Base-by-base conservation (phyloP, 2,113 vertebrate species). In the Anas platyrhynchos region DNA sequence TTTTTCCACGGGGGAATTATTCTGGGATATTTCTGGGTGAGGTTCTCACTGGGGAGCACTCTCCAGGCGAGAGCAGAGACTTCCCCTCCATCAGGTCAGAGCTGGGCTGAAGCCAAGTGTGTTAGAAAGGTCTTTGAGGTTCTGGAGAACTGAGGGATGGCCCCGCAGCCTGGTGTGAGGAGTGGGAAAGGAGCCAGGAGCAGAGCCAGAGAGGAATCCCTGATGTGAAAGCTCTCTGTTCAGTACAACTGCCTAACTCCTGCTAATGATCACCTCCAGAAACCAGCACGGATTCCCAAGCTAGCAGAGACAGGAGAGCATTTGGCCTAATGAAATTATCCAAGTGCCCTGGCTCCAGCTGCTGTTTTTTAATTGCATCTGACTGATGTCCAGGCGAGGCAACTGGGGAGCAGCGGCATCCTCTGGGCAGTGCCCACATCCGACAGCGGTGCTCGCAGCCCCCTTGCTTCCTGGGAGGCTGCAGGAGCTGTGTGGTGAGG, bases 101-200 rank as follows among this genome's bases (percentile, higher is more conserved):
- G 89, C 86, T 95, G 96, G 90, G 86, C 63, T 20, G 13, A 1
- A 52, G 92, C 95, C 96, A 94, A 95, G 86, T 75, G 76, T 92
- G 92, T 92, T 20, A 94, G 88, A 29, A 32, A 74, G 87, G 94
- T 58, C 90, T 94, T 80, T 69, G 91, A 96, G 95, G 91, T 68
- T 58, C 9, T 7, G 3, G 61, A 75, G 69, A 77, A 56, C 5
- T 2, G 32, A 54, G 76, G 65, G 56, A 82, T 22, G 72, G 85
- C 89, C 83, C 83, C 29, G 75, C 63, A 91, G 75, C 68, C 86
- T 18, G 78, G 54, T 27, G 89, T 23, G 91, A 95, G 89, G 67
- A n/a, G 78, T 6, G 46, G 78, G 94, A 87, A 88, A 71, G 52
- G 72, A 85, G 84, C 93, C 94, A 91, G 91, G 43, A 91, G 65